Conservation (phyloP, 2,797 vertebrate species). For the Zenarchopterus dispar region DNA sequence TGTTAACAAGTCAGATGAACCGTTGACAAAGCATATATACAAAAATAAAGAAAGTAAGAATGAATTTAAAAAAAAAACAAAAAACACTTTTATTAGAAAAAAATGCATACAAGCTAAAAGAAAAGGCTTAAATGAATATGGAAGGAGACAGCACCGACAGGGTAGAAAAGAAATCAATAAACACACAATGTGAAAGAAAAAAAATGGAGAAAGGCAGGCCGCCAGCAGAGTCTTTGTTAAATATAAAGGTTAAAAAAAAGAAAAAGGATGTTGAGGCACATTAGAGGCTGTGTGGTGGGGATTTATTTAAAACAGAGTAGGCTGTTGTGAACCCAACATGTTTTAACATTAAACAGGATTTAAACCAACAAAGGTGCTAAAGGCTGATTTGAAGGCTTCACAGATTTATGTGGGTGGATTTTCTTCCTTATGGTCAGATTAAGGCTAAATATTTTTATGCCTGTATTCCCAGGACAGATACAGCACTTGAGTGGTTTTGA, state of each 20-base stretch:
- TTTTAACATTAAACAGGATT: neutral
- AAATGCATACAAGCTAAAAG: conserved; percentile 33
- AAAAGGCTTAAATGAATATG: conserved; percentile 23
- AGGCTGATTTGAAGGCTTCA: too few species aligned
- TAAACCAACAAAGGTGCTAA: too few species aligned
- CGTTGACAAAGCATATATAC: conserved; percentile 21
- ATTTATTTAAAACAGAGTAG: neutral
- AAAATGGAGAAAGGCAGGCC: conserved; percentile 34
- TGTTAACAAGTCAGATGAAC: conserved; percentile 61
- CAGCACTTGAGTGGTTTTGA: neutral
- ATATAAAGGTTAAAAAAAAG: conserved; percentile 13
- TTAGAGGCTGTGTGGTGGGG: conserved; percentile 30
- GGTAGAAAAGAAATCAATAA: conserved; percentile 40
- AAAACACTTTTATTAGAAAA: conserved; percentile 2
- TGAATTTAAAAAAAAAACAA: conserved; percentile 6
- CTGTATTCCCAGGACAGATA: neutral
- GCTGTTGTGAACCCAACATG: neutral
- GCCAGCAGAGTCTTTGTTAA: conserved; percentile 46
- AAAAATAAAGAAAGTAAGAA: neutral
- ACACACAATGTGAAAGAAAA: conserved; percentile 10
- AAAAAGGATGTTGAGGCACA: conserved; percentile 27
- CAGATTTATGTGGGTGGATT: too few species aligned
- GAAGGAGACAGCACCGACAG: conserved; percentile 49
- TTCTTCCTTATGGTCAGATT: too few species aligned
- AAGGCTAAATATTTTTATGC: neutral